These are phyloP conservation scores for Ceratotherium simum DNA, from an alignment of 2,113 vertebrate species.

Conservation along the genomic window DNA sequence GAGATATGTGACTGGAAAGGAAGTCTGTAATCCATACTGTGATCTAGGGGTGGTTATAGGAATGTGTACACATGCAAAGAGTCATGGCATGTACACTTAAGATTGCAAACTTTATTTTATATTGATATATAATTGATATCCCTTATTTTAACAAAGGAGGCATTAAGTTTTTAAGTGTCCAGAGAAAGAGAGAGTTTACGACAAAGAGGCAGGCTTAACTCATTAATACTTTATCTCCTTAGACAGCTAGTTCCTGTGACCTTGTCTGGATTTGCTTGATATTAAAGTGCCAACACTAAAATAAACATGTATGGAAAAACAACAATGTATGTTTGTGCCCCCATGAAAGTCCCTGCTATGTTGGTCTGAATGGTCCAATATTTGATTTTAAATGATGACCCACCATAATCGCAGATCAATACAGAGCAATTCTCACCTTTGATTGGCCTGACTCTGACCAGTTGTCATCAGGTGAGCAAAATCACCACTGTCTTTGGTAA, in stretches of 20 bases:
- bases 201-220: neutral
- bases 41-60: neutral
- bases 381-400: neutral
- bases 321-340: neutral
- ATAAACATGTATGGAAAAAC: neutral
- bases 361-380: neutral
- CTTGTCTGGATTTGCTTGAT: slow-evolving; percentile 3
- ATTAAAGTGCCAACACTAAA: neutral
- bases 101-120: neutral
- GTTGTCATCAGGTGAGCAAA: neutral
- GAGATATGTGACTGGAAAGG: neutral
- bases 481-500: neutral
- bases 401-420: neutral
- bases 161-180: neutral
- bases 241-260: neutral
- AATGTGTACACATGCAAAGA: neutral
- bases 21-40: neutral
- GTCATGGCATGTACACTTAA: neutral
- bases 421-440: neutral
- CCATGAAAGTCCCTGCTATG: neutral
- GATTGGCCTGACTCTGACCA: neutral
- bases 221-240: neutral
- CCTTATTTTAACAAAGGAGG: neutral
- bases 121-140: neutral
- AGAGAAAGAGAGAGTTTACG: neutral